phyloP scores from a whole-genome alignment of 2,113 vertebrate species.

The Ranitomeya imitator region DNA sequence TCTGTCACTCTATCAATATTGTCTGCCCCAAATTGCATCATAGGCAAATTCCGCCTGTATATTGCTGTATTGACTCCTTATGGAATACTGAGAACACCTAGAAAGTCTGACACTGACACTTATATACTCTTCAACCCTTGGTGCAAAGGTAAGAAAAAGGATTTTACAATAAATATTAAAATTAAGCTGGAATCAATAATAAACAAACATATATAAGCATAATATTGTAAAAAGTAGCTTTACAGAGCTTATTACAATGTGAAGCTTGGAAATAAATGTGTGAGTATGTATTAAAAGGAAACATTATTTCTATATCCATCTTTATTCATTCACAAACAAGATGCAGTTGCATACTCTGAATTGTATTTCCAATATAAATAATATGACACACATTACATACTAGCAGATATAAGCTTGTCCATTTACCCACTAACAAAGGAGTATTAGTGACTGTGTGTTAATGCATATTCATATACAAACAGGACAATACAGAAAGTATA shows the following conservation, averaged over 20 bases:
- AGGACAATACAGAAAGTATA: too few relatives aligned
- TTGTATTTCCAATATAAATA: too few relatives aligned
- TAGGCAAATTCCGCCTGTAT: slow-evolving; percentile 89
- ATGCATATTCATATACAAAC: too few relatives aligned
- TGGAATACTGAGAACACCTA: slow-evolving; percentile 82
- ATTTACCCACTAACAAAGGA: too few relatives aligned
- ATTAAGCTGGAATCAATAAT: background rate
- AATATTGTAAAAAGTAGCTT: background rate
- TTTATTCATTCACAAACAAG: too few relatives aligned
- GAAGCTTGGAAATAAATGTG: background rate
- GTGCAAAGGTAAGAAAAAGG: slow-evolving; percentile 75
- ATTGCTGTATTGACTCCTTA: slow-evolving; percentile 84
- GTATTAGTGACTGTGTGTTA: too few relatives aligned
- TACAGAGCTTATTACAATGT: background rate
- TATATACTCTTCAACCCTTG: slow-evolving; percentile 97
- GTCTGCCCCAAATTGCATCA: slow-evolving; percentile 79
- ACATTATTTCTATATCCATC: background rate
- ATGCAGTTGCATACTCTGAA: too few relatives aligned
- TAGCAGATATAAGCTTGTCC: too few relatives aligned
- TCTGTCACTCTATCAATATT: slow-evolving; percentile 80
- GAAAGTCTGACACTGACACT: slow-evolving; percentile 70
- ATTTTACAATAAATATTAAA: background rate
- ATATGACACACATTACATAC: too few relatives aligned
- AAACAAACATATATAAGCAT: background rate
- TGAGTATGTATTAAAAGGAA: background rate